Conservation (phyloP, 2,888 invertebrate species). For the Drosophila neotestacea region DNA sequence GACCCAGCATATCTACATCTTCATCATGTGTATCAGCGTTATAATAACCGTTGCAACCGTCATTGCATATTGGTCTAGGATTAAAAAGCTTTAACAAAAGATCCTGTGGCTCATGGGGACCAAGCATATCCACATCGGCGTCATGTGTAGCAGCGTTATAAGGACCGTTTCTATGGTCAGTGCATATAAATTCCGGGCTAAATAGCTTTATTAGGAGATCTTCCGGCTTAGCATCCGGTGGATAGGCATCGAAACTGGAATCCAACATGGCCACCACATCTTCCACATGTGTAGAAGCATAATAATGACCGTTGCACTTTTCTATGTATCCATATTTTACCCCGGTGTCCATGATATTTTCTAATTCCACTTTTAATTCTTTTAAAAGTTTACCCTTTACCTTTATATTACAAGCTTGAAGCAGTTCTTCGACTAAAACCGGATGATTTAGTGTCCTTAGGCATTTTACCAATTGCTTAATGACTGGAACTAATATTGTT, state of each 20-base stretch:
- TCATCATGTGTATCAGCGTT: too few relatives aligned
- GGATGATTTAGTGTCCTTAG: not conserved
- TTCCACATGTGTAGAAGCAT: constrained; percentile 8
- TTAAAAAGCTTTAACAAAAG: not conserved
- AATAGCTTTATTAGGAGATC: not conserved
- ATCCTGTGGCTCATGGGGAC: not conserved
- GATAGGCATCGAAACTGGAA: not conserved
- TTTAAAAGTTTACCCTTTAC: not conserved
- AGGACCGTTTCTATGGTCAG: not conserved
- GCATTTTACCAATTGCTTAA: constrained; percentile 1
- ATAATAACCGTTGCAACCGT: not conserved
- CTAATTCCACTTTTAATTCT: not conserved
- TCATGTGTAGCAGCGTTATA: too few relatives aligned
- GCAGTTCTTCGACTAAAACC: not conserved
- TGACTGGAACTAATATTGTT: not conserved
- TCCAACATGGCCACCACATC: constrained; percentile 13
- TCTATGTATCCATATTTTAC: constrained; percentile 23
- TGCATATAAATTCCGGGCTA: too few relatives aligned
- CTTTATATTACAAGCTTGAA: not conserved
- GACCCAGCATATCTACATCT: too few relatives aligned
- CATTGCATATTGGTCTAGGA: not conserved
- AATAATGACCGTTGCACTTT: constrained; percentile 23
- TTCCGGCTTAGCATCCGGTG: not conserved
- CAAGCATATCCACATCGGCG: too few relatives aligned
- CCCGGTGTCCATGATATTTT: not conserved